These are phyloP conservation scores for Setipinna tenuifilis DNA, from an alignment of 2,797 vertebrate species.

Conservation along the genomic window DNA sequence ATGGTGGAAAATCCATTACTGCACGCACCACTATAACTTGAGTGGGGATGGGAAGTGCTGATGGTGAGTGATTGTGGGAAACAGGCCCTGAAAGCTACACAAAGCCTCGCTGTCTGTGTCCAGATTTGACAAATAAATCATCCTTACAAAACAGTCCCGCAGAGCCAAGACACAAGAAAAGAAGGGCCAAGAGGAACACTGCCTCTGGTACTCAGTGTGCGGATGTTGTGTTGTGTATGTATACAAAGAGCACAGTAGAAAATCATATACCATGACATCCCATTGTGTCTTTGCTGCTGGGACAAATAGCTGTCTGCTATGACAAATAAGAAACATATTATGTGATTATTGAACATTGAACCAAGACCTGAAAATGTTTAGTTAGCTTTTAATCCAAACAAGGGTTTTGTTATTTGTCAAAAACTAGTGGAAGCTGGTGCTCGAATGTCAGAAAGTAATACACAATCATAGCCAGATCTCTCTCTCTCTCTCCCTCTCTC, in stretches of 20 bases:
- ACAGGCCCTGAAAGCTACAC: slow-evolving; percentile 31
- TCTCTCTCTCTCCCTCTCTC: too few relatives aligned
- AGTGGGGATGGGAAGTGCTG: not conserved
- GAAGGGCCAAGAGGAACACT: not conserved
- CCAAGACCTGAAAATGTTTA: not conserved
- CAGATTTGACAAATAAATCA: not conserved
- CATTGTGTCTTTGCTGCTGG: not conserved
- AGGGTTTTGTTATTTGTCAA: not conserved
- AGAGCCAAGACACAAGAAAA: not conserved
- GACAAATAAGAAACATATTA: not conserved
- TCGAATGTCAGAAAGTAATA: not conserved
- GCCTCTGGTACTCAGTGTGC: not conserved
- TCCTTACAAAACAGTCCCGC: not conserved
- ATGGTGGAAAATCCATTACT: slow-evolving; percentile 56
- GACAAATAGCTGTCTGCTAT: not conserved
- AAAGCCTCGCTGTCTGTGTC: not conserved
- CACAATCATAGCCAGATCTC: too few relatives aligned
- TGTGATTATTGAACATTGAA: too few relatives aligned
- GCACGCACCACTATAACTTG: slow-evolving; percentile 20
- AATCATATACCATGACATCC: not conserved
- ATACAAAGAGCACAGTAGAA: not conserved
- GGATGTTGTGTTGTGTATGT: not conserved
- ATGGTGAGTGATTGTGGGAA: slow-evolving; percentile 36
- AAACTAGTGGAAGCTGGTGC: not conserved
- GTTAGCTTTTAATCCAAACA: not conserved